Base-by-base conservation (phyloP, 2,888 invertebrate species). In the Pharmacophagus antenor region DNA sequence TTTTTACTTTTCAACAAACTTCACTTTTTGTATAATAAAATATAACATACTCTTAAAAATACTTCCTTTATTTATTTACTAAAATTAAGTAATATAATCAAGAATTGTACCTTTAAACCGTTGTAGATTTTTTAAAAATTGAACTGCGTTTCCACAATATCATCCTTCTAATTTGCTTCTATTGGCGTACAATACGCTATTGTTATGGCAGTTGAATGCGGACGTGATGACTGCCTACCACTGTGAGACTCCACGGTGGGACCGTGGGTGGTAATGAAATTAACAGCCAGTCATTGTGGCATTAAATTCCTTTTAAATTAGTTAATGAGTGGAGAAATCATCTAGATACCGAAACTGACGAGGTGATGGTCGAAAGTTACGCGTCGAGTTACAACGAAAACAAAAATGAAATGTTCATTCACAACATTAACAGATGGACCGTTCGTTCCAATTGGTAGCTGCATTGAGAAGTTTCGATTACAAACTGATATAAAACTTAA, bases 241-340 rank as follows among this genome's bases (percentile, higher is more conserved):
- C 61, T 42, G 59, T 17, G 62, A 51, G 54, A 55, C 52, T 47
- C 58, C 53, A 51, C 62, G 37, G 52, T 27, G 37, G 51, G 61
- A 18, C 81, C 69, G 82, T 86, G 85, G 87, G 88, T 85, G 88
- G 88, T 87, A 86, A 88, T 85, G 80, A 84, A 84, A 88, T 87
- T 82, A 86, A 71, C 71, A 80, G 72, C 77, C 73, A 79, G 82
- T 84, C 84, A 87, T 87, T 87, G 82, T 84, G 82, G 80, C 82
- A 81, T 86, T 81, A 82, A 85, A 86, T 86, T 85, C 77, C 70
- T 73, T 80, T 80, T 69, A 81, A 80, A 82, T 80, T 77, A 77
- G 70, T 80, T 82, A 84, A 84, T 82, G 56, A 62, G 44, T 25
- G 54, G 41, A 54, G 61, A 62, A 58, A 61, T 61, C 61, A 49